Evolutionary conservation across 2,797 vertebrate genomes (phyloP), one percentile per base, ranked within the genome.

Genomic region (Salmo trutta): DNA sequence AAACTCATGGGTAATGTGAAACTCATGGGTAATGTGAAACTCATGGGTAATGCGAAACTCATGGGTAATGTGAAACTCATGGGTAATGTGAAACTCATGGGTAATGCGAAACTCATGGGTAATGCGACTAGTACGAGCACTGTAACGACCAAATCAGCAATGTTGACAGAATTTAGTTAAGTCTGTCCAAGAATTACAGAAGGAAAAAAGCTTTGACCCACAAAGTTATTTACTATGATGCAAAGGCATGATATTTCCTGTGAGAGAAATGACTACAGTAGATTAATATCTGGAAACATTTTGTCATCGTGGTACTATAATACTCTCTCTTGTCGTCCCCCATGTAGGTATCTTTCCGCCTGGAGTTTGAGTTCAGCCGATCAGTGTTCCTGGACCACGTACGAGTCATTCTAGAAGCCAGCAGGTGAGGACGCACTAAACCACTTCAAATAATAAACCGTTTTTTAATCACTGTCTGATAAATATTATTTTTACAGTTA

Each of bases 331-430:
- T 6, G 75, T 66, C 74, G 24, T 76, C 10, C 52, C 75, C 27
- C 54, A 1, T 56, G 0, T 81, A 99, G 98, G 96, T 98, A 0
- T 89, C 93, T 27, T 98, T 99, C 90, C 96, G 97, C 31, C 90
- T 99, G 88, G 98, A 99, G 92, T 98, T 99, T 33, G 97, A 98
- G 81, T 98, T 99, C 92, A 98, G 95, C 89, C 96, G 93, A 17
- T 93, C 91, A 0, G 5, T 96, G 74, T 96, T 98, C 86, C 89
- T 99, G 27, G 93, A 96, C 24, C 92, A 95, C 78, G 68, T 99
- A 90, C 93, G 95, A 85, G 89, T 99, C 79, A 84, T 89, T 78
- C 86, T 99, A 83, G 77, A 92, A 0, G 91, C 95, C 85, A 93
- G 67, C 93, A 98, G 97, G 97, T 98, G 62, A 74, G 83, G 67